Conservation (phyloP, 92 coral and sea anemone genomes). For the Siderastrea radians region DNA sequence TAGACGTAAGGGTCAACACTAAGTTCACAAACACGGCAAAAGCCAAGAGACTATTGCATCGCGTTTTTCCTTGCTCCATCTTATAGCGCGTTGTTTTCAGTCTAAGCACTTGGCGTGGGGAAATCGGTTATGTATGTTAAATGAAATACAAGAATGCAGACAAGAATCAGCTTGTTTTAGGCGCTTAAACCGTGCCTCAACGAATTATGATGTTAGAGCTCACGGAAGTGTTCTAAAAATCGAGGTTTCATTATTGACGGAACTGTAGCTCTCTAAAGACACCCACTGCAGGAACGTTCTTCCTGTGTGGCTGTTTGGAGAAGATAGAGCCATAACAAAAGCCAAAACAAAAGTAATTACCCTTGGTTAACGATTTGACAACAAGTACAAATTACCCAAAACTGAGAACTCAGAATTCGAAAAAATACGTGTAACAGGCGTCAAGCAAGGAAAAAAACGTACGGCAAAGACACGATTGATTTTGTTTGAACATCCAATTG, state of each 20-base stretch:
- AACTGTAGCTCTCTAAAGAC: too few relatives aligned
- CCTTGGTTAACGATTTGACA: too few relatives aligned
- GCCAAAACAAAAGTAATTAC: too few relatives aligned
- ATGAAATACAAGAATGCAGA: not conserved
- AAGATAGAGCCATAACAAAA: too few relatives aligned
- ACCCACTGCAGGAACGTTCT: too few relatives aligned
- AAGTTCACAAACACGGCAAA: slow-evolving; percentile 46
- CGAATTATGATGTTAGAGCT: not conserved
- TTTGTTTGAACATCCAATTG: too few relatives aligned
- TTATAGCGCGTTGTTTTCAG: not conserved
- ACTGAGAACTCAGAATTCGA: too few relatives aligned
- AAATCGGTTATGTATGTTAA: not conserved
- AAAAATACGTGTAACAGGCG: too few relatives aligned
- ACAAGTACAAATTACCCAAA: too few relatives aligned
- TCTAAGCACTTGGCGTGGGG: not conserved
- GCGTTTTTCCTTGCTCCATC: slow-evolving; percentile 37
- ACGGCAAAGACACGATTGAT: too few relatives aligned
- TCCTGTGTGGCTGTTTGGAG: too few relatives aligned
- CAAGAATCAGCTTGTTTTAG: slow-evolving; percentile 10
- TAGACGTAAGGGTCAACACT: slow-evolving; percentile 40
- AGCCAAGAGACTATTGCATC: slow-evolving; percentile 11
- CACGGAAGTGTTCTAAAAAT: not conserved
- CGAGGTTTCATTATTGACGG: not conserved
- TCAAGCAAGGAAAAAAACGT: too few relatives aligned
- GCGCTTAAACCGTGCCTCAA: slow-evolving; percentile 1